Evolutionary conservation across 2,113 vertebrate species (phyloP).

Genomic region (Oryzias celebensis): DNA sequence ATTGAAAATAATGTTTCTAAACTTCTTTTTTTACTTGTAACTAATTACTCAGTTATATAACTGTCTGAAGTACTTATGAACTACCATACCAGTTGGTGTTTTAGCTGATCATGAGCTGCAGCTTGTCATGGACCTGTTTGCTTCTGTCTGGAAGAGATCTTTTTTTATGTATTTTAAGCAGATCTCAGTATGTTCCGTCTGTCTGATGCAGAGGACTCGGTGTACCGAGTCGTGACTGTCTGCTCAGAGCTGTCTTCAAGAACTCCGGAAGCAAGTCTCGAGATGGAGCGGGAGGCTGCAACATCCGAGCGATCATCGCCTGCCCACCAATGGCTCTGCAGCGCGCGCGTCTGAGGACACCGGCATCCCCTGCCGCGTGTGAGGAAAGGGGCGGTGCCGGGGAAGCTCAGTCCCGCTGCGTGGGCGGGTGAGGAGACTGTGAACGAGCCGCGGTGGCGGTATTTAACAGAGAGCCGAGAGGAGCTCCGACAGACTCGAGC

Average conservation of each 20-base stretch:
- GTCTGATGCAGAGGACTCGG: slow-evolving; percentile 26
- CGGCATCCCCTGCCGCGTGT: slow-evolving; percentile 72
- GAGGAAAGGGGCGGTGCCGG: slow-evolving; percentile 63
- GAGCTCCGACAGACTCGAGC: slow-evolving; percentile 37
- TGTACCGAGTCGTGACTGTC: slow-evolving; percentile 62
- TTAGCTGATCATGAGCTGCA: too few species aligned
- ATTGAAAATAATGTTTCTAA: too few species aligned
- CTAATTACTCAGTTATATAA: too few species aligned
- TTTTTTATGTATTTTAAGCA: neutral
- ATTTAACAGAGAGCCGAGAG: slow-evolving; percentile 44
- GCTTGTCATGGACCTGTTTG: too few species aligned
- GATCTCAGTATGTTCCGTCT: slow-evolving; percentile 1
- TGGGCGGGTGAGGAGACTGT: slow-evolving; percentile 63
- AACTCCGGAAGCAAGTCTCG: slow-evolving; percentile 77
- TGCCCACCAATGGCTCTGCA: slow-evolving; percentile 55
- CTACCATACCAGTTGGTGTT: too few species aligned
- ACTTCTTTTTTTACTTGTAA: too few species aligned
- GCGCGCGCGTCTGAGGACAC: slow-evolving; percentile 35
- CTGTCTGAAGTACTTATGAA: too few species aligned
- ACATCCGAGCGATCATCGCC: slow-evolving; percentile 67
- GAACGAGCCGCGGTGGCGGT: slow-evolving; percentile 52
- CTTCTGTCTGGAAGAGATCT: neutral
- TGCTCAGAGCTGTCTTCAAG: slow-evolving; percentile 50
- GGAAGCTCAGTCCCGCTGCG: slow-evolving; percentile 75
- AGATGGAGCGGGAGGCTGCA: slow-evolving; percentile 71